Percentiles rank a stretch among this genome's conserved stretches.
Conservation (phyloP, 37 sponge, comb jelly and placozoan species). For the Haliclona indistincta region DNA sequence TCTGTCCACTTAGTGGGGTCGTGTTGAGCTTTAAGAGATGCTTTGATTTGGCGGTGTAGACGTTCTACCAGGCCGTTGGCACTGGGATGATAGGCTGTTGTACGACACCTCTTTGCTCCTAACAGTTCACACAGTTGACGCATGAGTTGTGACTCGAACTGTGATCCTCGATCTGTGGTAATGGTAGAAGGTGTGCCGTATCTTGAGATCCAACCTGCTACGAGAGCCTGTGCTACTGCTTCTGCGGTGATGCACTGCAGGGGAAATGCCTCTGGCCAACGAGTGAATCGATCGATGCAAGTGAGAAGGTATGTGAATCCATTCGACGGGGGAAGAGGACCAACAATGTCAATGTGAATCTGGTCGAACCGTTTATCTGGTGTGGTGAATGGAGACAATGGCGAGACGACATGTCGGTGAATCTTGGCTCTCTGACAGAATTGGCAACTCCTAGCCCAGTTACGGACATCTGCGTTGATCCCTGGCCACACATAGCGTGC, state of each 20-base stretch:
- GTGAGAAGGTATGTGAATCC: slow-evolving; percentile 58
- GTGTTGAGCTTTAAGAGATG: slow-evolving; percentile 52
- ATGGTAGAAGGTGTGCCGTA: too few species aligned
- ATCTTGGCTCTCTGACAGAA: background rate
- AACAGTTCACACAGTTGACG: slow-evolving; percentile 29
- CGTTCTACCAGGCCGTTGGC: slow-evolving; percentile 62
- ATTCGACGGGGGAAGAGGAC: slow-evolving; percentile 53
- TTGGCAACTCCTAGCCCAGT: background rate
- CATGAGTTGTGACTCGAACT: slow-evolving; percentile 45
- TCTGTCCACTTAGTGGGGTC: slow-evolving; percentile 52
- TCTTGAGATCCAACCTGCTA: slow-evolving; percentile 1
- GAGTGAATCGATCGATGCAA: slow-evolving; percentile 53
- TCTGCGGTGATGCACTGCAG: slow-evolving; percentile 38
- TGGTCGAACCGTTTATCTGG: slow-evolving; percentile 54
- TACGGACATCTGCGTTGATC: background rate
- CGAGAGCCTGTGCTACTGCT: slow-evolving; percentile 29
- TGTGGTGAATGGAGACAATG: slow-evolving; percentile 27
- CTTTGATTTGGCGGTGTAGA: slow-evolving; percentile 55
- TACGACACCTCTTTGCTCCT: slow-evolving; percentile 19
- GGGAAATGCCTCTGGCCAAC: slow-evolving; percentile 72
- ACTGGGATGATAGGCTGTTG: slow-evolving; percentile 42
- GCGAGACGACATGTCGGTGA: slow-evolving; percentile 12
- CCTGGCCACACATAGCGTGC: background rate
- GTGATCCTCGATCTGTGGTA: slow-evolving; percentile 42
- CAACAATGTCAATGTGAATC: slow-evolving; percentile 45